Base-by-base conservation (phyloP, 2,113 vertebrate genomes). In the Gobius niger region DNA sequence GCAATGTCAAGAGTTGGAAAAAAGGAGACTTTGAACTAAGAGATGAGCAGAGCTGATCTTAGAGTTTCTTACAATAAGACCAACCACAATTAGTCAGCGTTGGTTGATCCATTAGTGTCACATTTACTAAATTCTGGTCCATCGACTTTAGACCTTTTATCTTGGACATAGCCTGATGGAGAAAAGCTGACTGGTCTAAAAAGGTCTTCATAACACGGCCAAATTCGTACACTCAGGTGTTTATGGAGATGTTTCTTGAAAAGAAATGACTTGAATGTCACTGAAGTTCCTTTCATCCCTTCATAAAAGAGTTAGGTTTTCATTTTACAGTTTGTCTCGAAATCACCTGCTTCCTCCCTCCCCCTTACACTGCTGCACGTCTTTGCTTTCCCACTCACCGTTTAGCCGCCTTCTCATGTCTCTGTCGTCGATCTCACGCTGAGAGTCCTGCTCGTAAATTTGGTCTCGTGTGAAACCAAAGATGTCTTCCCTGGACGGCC, bases 361-460 rank as follows among this genome's bases (percentile, higher is more conserved):
- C 56, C 40, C 42, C 24, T 41, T 13, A 7, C 57, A 42, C 57
- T 13, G 18, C 19, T 13, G 9, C 7, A 50, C 13, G 9, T 34
- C 18, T n/a, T 42, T 42, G 34, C 40, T 60, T 42, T 60, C 42
- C 14, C 41, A 16, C 14, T 44, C 57, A 60, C 40, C 41, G 40
- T 60, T 60, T 60, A 42, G 57, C 40, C 40, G 14, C n/a, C 57
- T 44, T 14, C 57, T 60, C 40, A n/a, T 60, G 34, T 19, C 44
- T 40, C 24, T 72, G 44, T 13, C 14, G 14, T 44, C 13, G 40
- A 40, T 60, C 41, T 60, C 57, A 60, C 76, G 87, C 75, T 78
- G 87, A 84, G 81, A 73, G 81, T 71, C 62, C 75, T 64, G 83
- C 82, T 75, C 88, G 74, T 90, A 91, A 85, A 91, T 91, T 85